These are phyloP conservation scores for Marisa cornuarietis DNA, from an alignment of 1,140 invertebrate species.

Conservation along the genomic window DNA sequence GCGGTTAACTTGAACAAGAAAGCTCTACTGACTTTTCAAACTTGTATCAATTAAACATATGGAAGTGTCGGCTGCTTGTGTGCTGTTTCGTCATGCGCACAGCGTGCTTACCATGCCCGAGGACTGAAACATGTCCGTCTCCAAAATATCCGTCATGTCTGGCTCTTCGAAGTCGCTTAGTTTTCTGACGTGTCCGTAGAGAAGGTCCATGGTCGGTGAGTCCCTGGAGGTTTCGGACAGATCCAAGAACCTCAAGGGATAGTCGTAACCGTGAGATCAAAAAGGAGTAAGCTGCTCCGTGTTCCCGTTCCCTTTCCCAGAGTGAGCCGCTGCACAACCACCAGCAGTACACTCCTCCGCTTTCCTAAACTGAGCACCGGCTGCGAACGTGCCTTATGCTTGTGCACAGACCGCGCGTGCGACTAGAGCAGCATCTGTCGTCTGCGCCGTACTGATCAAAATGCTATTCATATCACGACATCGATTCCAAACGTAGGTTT, in stretches of 20 bases:
- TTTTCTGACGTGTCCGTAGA: slow-evolving; percentile 59
- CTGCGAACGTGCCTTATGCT: not conserved
- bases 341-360: slow-evolving; percentile 14
- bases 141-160: slow-evolving; percentile 52
- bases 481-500: not conserved
- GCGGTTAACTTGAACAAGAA: too few species aligned
- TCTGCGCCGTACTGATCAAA: not conserved
- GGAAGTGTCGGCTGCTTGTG: slow-evolving; percentile 22
- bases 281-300: slow-evolving; percentile 10
- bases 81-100: slow-evolving; percentile 13
- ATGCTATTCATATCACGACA: not conserved
- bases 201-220: slow-evolving; percentile 58
- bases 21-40: too few species aligned
- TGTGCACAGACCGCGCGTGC: not conserved
- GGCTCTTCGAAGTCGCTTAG: slow-evolving; percentile 52
- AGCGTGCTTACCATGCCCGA: slow-evolving; percentile 37
- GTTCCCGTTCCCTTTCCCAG: slow-evolving; percentile 12
- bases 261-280: slow-evolving; percentile 40
- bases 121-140: slow-evolving; percentile 51
- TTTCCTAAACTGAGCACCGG: not conserved
- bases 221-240: slow-evolving; percentile 46
- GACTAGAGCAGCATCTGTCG: not conserved
- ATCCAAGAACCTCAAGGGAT: slow-evolving; percentile 49
- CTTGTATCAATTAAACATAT: slow-evolving; percentile 12
- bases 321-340: slow-evolving; percentile 20